Conservation (phyloP, 2,888 invertebrate species). For the Synergus umbraculus region DNA sequence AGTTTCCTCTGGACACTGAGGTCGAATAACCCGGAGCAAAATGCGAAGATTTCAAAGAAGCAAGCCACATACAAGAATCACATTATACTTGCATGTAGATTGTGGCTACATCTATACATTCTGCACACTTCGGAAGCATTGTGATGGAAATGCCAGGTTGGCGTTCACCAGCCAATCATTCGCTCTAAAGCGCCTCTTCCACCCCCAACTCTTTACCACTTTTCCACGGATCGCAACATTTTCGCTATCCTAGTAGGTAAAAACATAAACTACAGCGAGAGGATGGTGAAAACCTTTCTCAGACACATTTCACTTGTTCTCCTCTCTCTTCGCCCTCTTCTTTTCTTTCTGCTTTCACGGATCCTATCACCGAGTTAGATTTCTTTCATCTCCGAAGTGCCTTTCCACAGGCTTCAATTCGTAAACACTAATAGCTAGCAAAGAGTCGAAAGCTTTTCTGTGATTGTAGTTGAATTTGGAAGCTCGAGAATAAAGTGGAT, state of each 20-base stretch:
- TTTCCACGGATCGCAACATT: conserved; percentile 8
- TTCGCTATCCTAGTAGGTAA: conserved; percentile 33
- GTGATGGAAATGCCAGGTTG: conserved; percentile 35
- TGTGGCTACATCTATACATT: conserved; percentile 21
- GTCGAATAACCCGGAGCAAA: conserved; percentile 28
- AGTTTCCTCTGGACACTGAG: conserved; percentile 36
- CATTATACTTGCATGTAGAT: conserved; percentile 20
- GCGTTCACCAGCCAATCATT: conserved; percentile 38
- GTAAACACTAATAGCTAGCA: conserved; percentile 35
- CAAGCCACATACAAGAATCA: conserved; percentile 25
- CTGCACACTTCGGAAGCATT: conserved; percentile 20
- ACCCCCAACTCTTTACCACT: neutral
- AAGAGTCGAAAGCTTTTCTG: conserved; percentile 30
- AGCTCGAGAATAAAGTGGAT: neutral
- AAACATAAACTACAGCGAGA: conserved; percentile 33
- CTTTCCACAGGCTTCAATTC: conserved; percentile 29
- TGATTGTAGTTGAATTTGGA: conserved; percentile 24
- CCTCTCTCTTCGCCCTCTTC: conserved; percentile 20
- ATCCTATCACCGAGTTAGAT: conserved; percentile 34
- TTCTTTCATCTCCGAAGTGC: conserved; percentile 32
- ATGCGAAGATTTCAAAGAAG: conserved; percentile 36
- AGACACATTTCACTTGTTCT: conserved; percentile 36
- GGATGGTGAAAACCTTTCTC: conserved; percentile 39
- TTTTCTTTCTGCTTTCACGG: conserved; percentile 18
- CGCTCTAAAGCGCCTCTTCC: conserved; percentile 21